Evolutionary conservation across 1,140 invertebrate species (phyloP), one percentile per base, ranked within the genome.

Genomic region (Drosophila obscura): DNA sequence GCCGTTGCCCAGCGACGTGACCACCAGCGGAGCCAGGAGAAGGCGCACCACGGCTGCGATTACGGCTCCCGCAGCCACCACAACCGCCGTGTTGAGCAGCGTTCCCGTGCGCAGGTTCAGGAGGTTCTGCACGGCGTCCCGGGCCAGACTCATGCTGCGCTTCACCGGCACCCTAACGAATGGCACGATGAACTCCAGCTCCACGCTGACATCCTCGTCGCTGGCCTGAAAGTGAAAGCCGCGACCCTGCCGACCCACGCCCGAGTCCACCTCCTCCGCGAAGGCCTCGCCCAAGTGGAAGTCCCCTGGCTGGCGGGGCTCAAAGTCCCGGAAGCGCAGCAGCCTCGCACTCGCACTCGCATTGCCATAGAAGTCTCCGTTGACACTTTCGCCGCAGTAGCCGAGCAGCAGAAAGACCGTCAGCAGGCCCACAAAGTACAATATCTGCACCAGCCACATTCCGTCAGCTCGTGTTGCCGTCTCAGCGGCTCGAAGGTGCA

Each of bases 121-220:
- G 1, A 91, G 16, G 22, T 49, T 83, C 7, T 69, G 76, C 4
- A 90, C 28, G 0, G 89, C 79, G 39, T 79, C 59, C 0, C 80
- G 56, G 15, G 90, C 82, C 41, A 91, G 7, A 4, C 67, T 50
- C 52, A 91, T 80, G 68, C 84, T 87, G 3, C 89, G 64, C 22
- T 65, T 64, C 0, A 87, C 73, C 0, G 90, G 90, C 6, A 91
- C 26, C 0, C 64, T 58, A 0, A 91, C 7, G 26, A 91, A 87
- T 0, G 90, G 90, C 16, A 91, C 64, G 4, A 91, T 90, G 24
- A 91, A 91, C 52, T 91, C 90, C 66, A 91, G 7, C n/a, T 91
- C 90, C 26, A 91, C 77, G 48, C 65, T 82, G 11, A 91, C 71
- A 64, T 91, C 90, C 31, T 75, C 68, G 15, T 66, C 89, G 26